phyloP scores from a whole-genome alignment of 2,888 invertebrate genomes.

The Glyphotaelius pellucidus region DNA sequence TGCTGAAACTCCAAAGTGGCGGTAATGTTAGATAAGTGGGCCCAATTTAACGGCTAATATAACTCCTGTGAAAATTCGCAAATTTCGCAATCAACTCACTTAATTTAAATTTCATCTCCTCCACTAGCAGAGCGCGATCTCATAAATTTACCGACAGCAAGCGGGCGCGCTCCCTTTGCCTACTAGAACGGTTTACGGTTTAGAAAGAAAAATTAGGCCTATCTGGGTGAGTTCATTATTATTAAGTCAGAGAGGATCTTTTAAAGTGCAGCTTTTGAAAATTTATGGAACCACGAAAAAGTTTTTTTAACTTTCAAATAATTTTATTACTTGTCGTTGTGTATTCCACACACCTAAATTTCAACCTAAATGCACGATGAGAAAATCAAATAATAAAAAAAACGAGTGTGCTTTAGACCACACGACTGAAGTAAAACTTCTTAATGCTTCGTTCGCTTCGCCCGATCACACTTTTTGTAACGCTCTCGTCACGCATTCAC shows the following conservation, averaged over 20 bases:
- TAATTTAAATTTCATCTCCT: constrained; percentile 29
- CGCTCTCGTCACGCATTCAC: too few relatives aligned
- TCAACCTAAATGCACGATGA: too few relatives aligned
- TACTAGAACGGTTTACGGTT: not conserved
- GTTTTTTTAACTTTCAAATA: not conserved
- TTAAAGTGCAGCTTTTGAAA: not conserved
- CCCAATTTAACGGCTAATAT: constrained; percentile 26
- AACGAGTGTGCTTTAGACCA: too few relatives aligned
- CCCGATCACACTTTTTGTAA: too few relatives aligned
- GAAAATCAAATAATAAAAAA: too few relatives aligned
- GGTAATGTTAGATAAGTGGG: constrained; percentile 20
- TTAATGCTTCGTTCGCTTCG: too few relatives aligned
- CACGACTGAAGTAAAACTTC: too few relatives aligned
- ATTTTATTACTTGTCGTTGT: not conserved
- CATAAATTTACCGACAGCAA: not conserved
- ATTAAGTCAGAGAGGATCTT: not conserved
- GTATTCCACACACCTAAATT: too few relatives aligned
- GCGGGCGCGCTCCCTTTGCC: not conserved
- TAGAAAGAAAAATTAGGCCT: not conserved
- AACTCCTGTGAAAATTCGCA: constrained; percentile 16
- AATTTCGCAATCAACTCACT: constrained; percentile 28
- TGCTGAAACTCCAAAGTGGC: constrained; percentile 6
- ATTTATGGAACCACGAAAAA: not conserved
- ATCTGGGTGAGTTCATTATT: not conserved
- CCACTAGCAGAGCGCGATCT: constrained; percentile 4